A percentile compares a stretch with the other conserved stretches of the same genome.
These are phyloP conservation scores for Tetrax tetrax DNA, from an alignment of 2,113 vertebrate species.

Conservation along the genomic window DNA sequence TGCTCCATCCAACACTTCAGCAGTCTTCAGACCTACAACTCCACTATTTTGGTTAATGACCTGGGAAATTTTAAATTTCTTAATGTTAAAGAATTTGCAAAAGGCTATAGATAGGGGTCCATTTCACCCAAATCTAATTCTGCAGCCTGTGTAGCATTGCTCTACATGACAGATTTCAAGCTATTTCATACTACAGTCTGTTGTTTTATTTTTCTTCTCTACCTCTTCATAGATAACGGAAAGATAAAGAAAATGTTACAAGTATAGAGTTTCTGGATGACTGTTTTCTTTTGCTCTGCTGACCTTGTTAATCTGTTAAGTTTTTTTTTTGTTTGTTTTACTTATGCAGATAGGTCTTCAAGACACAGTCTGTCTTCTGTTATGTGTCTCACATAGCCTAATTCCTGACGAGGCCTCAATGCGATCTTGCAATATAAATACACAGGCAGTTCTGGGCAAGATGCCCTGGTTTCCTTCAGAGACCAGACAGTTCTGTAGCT, in stretches of 20 bases:
- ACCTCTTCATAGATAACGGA: background rate
- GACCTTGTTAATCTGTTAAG: background rate
- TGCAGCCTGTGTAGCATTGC: background rate
- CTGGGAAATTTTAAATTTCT: background rate
- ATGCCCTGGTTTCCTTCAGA: background rate
- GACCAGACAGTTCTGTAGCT: background rate
- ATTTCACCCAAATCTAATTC: background rate
- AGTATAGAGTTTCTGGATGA: background rate
- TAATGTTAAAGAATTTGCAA: background rate
- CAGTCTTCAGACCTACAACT: background rate
- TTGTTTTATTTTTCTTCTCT: background rate
- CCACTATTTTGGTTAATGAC: background rate
- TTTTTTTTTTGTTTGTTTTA: background rate
- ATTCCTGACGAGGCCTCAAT: background rate
- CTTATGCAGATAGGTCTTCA: background rate
- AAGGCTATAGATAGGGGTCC: background rate
- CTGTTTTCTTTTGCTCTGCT: background rate
- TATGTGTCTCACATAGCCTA: background rate
- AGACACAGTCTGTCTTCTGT: background rate
- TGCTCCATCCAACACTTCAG: background rate
- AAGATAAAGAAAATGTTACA: background rate
- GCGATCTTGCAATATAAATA: background rate
- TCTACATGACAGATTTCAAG: background rate
- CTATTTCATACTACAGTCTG: background rate
- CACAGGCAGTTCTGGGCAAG: background rate